Percentiles rank a stretch among this genome's conserved stretches.
These are phyloP conservation scores for Hemibagrus guttatus DNA, from an alignment of 2,797 vertebrate genomes.

Conservation along the genomic window DNA sequence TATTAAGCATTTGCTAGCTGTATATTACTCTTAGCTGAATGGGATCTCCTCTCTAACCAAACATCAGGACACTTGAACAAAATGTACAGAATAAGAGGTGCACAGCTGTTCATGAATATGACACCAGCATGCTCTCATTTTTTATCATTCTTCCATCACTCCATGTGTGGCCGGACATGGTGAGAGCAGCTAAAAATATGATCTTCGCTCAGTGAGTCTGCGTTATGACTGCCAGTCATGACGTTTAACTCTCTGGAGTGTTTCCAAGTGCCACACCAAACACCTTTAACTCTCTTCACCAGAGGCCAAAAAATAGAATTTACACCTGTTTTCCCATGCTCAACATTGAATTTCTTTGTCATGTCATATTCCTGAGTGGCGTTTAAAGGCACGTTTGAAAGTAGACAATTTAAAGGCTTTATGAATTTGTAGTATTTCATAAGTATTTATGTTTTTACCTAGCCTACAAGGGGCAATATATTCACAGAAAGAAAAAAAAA, in stretches of 20 bases:
- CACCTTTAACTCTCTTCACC: not conserved
- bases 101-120: constrained; percentile 37
- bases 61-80: not conserved
- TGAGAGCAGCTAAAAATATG: constrained; percentile 34
- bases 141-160: not conserved
- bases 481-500: no score
- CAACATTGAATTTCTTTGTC: no score
- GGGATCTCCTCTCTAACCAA: constrained; percentile 1
- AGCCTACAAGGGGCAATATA: no score
- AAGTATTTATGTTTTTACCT: no score
- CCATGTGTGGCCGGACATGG: constrained; percentile 5
- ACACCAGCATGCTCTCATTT: not conserved
- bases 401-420: no score
- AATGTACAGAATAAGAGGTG: constrained; percentile 7
- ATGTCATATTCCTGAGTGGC: no score
- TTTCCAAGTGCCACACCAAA: not conserved
- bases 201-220: constrained; percentile 24
- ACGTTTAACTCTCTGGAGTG: not conserved
- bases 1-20: constrained; percentile 4
- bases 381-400: no score
- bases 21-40: not conserved
- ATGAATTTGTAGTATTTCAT: no score
- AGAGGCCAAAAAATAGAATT: no score
- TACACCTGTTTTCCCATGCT: no score
- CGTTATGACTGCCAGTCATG: constrained; percentile 35